phyloP scores from a whole-genome alignment of 2,888 invertebrate species.

The Lydus trimaculatus region DNA sequence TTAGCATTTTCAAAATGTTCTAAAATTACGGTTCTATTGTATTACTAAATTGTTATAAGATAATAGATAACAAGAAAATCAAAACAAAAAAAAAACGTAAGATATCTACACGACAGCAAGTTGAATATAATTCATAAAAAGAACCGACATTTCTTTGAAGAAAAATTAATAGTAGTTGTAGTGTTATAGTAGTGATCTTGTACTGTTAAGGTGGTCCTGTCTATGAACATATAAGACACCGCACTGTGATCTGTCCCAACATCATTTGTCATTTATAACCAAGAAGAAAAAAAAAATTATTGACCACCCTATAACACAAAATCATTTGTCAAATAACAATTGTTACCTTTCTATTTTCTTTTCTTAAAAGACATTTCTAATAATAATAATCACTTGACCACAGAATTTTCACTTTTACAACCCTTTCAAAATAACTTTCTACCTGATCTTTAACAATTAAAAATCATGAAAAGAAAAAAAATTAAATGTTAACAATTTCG shows the following conservation, averaged over 20 bases:
- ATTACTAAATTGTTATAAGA: too few relatives aligned
- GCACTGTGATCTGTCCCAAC: slow-evolving; percentile 58
- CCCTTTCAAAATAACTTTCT: slow-evolving; percentile 41
- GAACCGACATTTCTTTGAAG: slow-evolving; percentile 42
- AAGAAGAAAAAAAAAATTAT: slow-evolving; percentile 34
- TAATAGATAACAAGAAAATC: background rate
- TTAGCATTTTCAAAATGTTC: background rate
- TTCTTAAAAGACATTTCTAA: slow-evolving; percentile 10
- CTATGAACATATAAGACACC: slow-evolving; percentile 48
- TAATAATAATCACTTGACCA: slow-evolving; percentile 50
- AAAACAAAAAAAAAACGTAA: background rate
- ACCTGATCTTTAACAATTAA: slow-evolving; percentile 15
- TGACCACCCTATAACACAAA: slow-evolving; percentile 59
- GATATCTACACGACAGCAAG: slow-evolving; percentile 4
- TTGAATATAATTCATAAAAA: background rate
- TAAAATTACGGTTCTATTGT: too few relatives aligned
- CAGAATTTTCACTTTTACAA: slow-evolving; percentile 45
- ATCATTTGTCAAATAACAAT: slow-evolving; percentile 60
- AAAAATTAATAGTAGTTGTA: slow-evolving; percentile 48
- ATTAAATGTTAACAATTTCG: background rate
- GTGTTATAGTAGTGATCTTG: slow-evolving; percentile 43
- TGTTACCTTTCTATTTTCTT: slow-evolving; percentile 48
- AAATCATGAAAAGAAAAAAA: background rate
- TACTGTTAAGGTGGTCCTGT: slow-evolving; percentile 55
- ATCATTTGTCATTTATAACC: slow-evolving; percentile 59